Percentiles rank a stretch among this genome's conserved stretches.
phyloP scores from a whole-genome alignment of 2,888 invertebrate species.

The Rhodophaea formosa region DNA sequence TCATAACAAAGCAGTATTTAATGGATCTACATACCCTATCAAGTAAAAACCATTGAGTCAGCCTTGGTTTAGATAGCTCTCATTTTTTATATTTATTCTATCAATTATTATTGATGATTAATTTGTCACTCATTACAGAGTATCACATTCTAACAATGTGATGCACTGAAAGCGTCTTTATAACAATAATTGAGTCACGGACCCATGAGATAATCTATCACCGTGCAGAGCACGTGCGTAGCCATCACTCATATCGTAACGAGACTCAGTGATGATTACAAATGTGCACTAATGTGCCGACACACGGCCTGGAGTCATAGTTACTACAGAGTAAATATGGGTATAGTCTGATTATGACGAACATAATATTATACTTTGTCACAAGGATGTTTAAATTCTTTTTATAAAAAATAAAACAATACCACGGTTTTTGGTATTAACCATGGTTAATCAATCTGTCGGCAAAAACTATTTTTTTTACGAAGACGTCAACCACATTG shows the following conservation, averaged over 20 bases:
- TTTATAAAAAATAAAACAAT: not conserved
- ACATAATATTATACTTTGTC: not conserved
- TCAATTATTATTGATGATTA: not conserved
- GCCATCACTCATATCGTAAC: conserved; percentile 9
- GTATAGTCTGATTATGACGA: not conserved
- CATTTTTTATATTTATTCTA: too few relatives aligned
- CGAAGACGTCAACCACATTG: too few relatives aligned
- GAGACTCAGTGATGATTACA: not conserved
- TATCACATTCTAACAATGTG: not conserved
- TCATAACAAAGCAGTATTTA: too few relatives aligned
- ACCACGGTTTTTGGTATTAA: too few relatives aligned
- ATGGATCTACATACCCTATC: too few relatives aligned
- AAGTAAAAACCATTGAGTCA: too few relatives aligned
- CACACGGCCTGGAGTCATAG: not conserved
- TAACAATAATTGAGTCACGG: conserved; percentile 7
- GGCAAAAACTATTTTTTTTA: too few relatives aligned
- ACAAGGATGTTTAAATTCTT: not conserved
- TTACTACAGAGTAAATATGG: not conserved
- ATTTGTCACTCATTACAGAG: not conserved
- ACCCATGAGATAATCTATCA: conserved; percentile 9
- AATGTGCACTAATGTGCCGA: conserved; percentile 2
- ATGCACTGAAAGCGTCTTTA: not conserved
- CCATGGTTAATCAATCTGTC: too few relatives aligned
- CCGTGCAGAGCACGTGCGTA: conserved; percentile 1
- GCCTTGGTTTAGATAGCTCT: too few relatives aligned